Conservation (phyloP, 1,140 invertebrate genomes). For the Leptinotarsa texana region DNA sequence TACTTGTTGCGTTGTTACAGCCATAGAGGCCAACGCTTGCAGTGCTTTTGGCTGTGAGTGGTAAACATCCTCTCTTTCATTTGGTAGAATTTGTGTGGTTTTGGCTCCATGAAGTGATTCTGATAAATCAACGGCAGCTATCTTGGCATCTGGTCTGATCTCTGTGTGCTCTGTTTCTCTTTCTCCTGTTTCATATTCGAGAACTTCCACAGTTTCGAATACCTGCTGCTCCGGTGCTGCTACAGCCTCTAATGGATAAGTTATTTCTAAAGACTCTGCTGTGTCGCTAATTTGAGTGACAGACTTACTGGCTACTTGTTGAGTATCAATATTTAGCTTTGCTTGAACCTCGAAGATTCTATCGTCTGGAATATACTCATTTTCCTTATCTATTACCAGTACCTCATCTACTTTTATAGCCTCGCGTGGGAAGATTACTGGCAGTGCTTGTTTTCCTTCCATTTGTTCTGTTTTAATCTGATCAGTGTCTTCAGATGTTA, state of each 20-base stretch:
- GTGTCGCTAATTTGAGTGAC: conserved; percentile 60
- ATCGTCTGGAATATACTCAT: conserved; percentile 47
- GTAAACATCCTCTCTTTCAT: conserved; percentile 61
- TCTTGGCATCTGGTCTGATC: conserved; percentile 58
- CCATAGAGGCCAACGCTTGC: conserved; percentile 54
- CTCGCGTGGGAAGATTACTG: conserved; percentile 59
- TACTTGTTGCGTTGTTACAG: conserved; percentile 58
- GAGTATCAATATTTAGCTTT: conserved; percentile 56
- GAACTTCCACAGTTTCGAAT: conserved; percentile 60
- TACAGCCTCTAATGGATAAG: conserved; percentile 50
- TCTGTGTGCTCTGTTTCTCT: conserved; percentile 60
- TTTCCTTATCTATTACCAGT: conserved; percentile 58
- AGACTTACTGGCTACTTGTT: conserved; percentile 58
- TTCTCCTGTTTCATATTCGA: conserved; percentile 60
- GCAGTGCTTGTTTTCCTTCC: conserved; percentile 56
- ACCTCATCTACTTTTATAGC: conserved; percentile 61
- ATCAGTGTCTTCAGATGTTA: conserved; percentile 57
- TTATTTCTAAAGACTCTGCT: conserved; percentile 54
- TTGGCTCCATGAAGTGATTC: conserved; percentile 57
- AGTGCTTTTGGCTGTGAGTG: conserved; percentile 51
- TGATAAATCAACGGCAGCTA: conserved; percentile 58
- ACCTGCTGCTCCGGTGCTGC: conserved; percentile 58
- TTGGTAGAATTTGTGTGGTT: conserved; percentile 59
- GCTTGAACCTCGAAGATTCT: conserved; percentile 51
- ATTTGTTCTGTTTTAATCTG: conserved; percentile 50